Evolutionary conservation across 2,888 invertebrate species (phyloP).

Genomic region (Cryptocephalus moraei): DNA sequence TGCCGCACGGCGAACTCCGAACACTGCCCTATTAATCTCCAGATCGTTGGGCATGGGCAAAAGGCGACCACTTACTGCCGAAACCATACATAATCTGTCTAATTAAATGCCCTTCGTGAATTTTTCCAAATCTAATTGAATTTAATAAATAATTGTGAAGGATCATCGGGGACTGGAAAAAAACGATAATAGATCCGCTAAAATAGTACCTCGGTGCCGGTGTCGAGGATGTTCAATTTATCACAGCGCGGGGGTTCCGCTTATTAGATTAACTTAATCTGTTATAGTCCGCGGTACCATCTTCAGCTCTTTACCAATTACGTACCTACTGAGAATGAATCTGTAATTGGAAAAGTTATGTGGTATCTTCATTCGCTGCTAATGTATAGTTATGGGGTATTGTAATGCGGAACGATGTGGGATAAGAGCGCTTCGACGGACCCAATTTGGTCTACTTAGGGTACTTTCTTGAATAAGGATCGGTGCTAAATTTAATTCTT

Average conservation of each 20-base stretch:
- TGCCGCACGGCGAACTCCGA: too few species aligned
- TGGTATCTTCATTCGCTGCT: background rate
- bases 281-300: conserved; percentile 28
- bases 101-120: background rate
- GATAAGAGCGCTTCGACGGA: too few species aligned
- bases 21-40: too few species aligned
- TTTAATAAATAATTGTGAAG: background rate
- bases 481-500: too few species aligned
- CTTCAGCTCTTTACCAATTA: conserved; percentile 29
- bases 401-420: too few species aligned
- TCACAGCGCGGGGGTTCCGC: conserved; percentile 28
- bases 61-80: background rate
- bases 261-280: conserved; percentile 33
- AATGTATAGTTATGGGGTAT: background rate
- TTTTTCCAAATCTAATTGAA: background rate
- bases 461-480: too few species aligned
- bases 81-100: background rate
- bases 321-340: conserved; percentile 26
- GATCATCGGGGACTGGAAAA: background rate
- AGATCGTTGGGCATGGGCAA: too few species aligned
- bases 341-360: conserved; percentile 11
- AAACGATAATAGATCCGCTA: conserved; percentile 4
- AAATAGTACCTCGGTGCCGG: conserved; percentile 11
- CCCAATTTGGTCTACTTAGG: too few species aligned
- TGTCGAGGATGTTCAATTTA: conserved; percentile 19